Evolutionary conservation across 2,888 invertebrate genomes (phyloP), one percentile per base, ranked within the genome.

Genomic region (Timema cristinae): DNA sequence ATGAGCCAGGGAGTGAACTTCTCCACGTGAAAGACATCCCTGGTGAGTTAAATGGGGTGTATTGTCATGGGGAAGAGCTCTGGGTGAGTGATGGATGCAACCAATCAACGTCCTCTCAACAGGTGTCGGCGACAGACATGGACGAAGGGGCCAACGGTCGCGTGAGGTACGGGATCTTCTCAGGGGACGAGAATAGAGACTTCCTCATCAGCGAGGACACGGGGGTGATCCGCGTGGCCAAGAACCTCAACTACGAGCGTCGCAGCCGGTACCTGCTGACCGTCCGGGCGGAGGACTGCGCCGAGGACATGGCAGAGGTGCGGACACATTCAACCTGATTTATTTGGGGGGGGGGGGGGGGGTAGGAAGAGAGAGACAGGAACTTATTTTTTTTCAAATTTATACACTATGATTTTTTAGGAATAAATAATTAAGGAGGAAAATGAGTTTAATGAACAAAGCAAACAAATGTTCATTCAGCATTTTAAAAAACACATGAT

Each of bases 221-320:
- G 8, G 97, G 97, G 0, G 89, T 94, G 59, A 90, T 98, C 15
- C 86, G 95, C 74, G 94, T 97, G 7, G 94, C 95, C 50, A 95
- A 96, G 83, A 94, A 94, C 81, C 85, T 98, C 48, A 97, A 98
- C 83, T 97, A 91, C 82, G 97, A 98, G 84, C 87, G 96, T 52
- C 93, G 93, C 80, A 88, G 91, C 63, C 89, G 91, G 49, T 97
- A 97, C 81, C 84, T 90, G 59, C 83, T 98, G 75, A 92, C 89
- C 0, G 91, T 98, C 50, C 89, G 90, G 76, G 96, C 95, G 0
- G 95, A 96, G 83, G 95, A 95, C 82, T 93, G 93, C 79, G 92
- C 92, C 48, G 88, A 88, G 77, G 91, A 16, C 32, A 91, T 79
- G 87, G 89, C 76, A 85, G 83, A 69, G 50, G 11, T 32, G 13